These are phyloP conservation scores for human (Homo sapiens) DNA, from an alignment of 2,113 vertebrate genomes.

Conservation along the genomic window DNA sequence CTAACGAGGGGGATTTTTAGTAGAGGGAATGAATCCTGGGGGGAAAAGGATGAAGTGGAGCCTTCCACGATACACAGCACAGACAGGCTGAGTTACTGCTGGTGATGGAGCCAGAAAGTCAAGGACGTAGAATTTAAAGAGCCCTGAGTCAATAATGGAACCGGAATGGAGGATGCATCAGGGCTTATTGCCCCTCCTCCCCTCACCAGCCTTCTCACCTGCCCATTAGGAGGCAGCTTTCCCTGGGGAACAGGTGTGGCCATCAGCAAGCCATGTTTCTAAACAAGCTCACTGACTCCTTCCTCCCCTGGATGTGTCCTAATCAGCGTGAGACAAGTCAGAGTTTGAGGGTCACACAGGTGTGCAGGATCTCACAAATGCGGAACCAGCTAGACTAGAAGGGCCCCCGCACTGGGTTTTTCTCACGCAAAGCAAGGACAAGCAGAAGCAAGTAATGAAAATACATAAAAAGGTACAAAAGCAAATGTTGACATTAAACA, in stretches of 20 bases:
- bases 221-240: neutral
- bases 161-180: fast-evolving
- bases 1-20: neutral
- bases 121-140: neutral
- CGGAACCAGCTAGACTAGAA: fast-evolving
- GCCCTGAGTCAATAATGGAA: neutral
- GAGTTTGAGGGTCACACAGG: slow-evolving; percentile 83
- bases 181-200: fast-evolving
- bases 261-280: neutral
- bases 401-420: neutral
- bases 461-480: slow-evolving; percentile 35
- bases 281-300: slow-evolving; percentile 13
- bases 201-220: neutral
- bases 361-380: slow-evolving; percentile 88
- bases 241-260: neutral
- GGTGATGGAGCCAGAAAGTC: neutral
- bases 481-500: slow-evolving; percentile 72
- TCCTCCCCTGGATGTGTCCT: neutral
- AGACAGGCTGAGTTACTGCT: neutral
- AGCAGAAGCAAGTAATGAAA: slow-evolving; percentile 77
- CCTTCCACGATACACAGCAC: neutral
- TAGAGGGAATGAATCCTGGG: neutral
- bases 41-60: no score
- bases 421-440: slow-evolving; percentile 81
- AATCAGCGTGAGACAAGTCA: neutral